Evolutionary conservation across 1,140 invertebrate genomes (phyloP), one percentile per base, ranked within the genome.

Genomic region (Hyles euphorbiae): DNA sequence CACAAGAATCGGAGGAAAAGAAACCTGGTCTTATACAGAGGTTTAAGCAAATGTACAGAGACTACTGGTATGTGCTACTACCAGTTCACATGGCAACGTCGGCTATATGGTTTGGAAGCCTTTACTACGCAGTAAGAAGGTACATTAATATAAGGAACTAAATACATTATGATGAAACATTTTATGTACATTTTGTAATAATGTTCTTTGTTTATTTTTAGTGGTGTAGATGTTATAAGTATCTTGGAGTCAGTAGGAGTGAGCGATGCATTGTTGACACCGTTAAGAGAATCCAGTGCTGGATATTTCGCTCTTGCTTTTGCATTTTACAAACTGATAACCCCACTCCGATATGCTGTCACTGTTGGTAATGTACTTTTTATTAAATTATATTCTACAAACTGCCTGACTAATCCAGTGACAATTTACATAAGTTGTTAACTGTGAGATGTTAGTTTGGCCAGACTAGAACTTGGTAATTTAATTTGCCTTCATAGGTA

Each of bases 11-110:
- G 51, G 54, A 92, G 92, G 60, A 92, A 92, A 71, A 72, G 34
- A 93, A 94, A 70, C 66, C 90, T 34, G 90, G 93, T 3, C 70
- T 98, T 8, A 94, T 96, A 77, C 92, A 96, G 74, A 93, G 92
- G 73, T 97, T 98, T 85, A 98, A 98, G 85, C 90, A 94, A 75
- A 95, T 98, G 93, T 96, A 96, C 74, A 95, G 94, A 84, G 94
- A 98, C 78, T 98, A 99, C 88, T 98, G 97, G 95, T 97, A 98
- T 88, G 94, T 98, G 58, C 79, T 98, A 43, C 89, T 98, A 58
- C 96, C 96, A 36, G 96, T 98, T 1, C 97, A 99, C 88, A 70
- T 96, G 56, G 90, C 94, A 5, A 98, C 97, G 8, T 98, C 96
- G 1, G 81, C 92, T 56, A 91, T 93, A 60, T 99, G 97, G 97